These are phyloP conservation scores for Clivina fossor DNA, from an alignment of 2,888 invertebrate species.

Conservation along the genomic window DNA sequence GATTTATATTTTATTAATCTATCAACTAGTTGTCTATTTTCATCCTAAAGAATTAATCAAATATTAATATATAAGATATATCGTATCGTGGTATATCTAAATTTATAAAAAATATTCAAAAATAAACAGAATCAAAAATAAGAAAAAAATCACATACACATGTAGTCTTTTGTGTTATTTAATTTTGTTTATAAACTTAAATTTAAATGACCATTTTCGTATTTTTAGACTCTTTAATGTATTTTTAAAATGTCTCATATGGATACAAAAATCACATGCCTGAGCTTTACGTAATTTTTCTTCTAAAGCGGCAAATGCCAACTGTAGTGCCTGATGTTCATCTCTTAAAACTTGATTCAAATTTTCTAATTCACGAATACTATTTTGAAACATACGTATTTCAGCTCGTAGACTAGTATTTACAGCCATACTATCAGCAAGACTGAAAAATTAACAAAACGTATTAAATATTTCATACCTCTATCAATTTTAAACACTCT, in stretches of 20 bases:
- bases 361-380: slow-evolving; percentile 74
- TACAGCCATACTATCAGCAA: slow-evolving; percentile 67
- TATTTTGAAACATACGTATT: slow-evolving; percentile 70
- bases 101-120: not conserved
- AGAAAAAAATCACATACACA: too few relatives aligned
- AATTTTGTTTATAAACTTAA: too few relatives aligned
- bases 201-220: not conserved
- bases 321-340: slow-evolving; percentile 91
- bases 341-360: slow-evolving; percentile 88
- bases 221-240: not conserved
- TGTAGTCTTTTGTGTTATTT: too few relatives aligned
- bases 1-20: slow-evolving; percentile 89
- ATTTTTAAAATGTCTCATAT: slow-evolving; percentile 3
- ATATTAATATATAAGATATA: slow-evolving; percentile 34
- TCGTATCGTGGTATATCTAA: not conserved
- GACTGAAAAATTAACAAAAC: slow-evolving; percentile 53
- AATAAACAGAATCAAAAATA: too few relatives aligned
- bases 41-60: slow-evolving; percentile 76
- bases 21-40: slow-evolving; percentile 82
- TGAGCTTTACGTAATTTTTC: slow-evolving; percentile 83
- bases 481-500: slow-evolving; percentile 24
- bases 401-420: slow-evolving; percentile 71
- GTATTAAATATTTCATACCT: slow-evolving; percentile 19
- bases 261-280: slow-evolving; percentile 59
- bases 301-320: slow-evolving; percentile 87